Conservation (phyloP, 1,140 invertebrate genomes). For the Caerostris darwini region DNA sequence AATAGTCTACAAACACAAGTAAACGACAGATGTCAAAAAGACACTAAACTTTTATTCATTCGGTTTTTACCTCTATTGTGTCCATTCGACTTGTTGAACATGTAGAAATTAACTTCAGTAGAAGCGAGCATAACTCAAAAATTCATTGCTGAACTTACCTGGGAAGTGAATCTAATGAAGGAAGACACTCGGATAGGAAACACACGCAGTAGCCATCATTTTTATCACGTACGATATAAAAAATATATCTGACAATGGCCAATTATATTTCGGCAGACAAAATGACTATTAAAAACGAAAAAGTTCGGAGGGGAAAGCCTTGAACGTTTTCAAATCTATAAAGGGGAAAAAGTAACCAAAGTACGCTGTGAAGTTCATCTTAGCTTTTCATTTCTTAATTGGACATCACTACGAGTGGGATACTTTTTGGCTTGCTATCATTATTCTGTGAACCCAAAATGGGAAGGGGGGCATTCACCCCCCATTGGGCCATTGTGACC, state of each 20-base stretch:
- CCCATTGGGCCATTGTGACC: conserved; percentile 44
- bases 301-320: not conserved
- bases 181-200: not conserved
- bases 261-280: conserved; percentile 50
- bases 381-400: conserved; percentile 73
- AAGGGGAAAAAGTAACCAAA: conserved; percentile 41
- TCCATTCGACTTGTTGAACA: not conserved
- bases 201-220: conserved; percentile 32
- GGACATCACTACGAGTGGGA: conserved; percentile 45
- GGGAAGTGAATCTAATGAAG: conserved; percentile 55
- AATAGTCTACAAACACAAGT: not conserved
- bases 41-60: not conserved
- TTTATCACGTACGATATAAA: not conserved
- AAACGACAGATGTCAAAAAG: not conserved
- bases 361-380: conserved; percentile 28
- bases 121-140: not conserved
- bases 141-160: not conserved
- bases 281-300: conserved; percentile 40
- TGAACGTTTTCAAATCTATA: conserved; percentile 7
- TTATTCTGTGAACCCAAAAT: conserved; percentile 57
- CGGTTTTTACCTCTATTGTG: not conserved
- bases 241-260: conserved; percentile 47
- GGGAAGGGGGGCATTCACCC: conserved; percentile 56
- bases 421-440: conserved; percentile 60
- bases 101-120: not conserved